These are phyloP conservation scores for Panonychus citri DNA, from an alignment of 1,140 invertebrate genomes.

Conservation along the genomic window DNA sequence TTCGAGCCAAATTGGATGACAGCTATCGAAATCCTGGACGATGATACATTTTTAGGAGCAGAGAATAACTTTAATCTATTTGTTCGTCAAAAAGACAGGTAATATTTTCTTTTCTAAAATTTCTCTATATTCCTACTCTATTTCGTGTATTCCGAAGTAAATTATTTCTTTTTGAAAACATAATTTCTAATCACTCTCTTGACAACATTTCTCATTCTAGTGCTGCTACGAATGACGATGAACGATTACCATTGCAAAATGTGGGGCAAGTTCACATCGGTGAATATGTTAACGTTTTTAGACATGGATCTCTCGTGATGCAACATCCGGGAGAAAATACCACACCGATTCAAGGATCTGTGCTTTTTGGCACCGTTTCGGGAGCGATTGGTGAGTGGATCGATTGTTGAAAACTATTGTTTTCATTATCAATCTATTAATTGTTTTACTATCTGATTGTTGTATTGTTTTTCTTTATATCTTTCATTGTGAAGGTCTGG, in stretches of 20 bases:
- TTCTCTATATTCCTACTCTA: background rate
- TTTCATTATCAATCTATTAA: no score
- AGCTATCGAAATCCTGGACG: constrained; percentile 85
- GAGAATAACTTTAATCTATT: constrained; percentile 88
- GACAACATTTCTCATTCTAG: no score
- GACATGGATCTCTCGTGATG: constrained; percentile 81
- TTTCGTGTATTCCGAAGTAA: no score
- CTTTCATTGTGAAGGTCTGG: constrained; percentile 37
- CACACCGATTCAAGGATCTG: constrained; percentile 54
- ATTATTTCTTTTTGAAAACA: no score
- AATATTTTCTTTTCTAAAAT: constrained; percentile 11
- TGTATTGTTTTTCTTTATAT: no score
- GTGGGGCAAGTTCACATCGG: constrained; percentile 83
- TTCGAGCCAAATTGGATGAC: constrained; percentile 97
- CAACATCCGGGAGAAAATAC: constrained; percentile 66
- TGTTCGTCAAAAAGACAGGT: constrained; percentile 86
- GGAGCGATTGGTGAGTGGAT: constrained; percentile 49
- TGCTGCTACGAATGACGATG: constrained; percentile 85
- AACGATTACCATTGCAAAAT: constrained; percentile 77
- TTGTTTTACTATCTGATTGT: no score
- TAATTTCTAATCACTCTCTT: no score
- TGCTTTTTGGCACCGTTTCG: constrained; percentile 67
- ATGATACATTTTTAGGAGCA: constrained; percentile 85
- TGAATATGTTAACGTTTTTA: constrained; percentile 90
- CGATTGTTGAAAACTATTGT: no score